Evolutionary conservation across 2,888 invertebrate genomes (phyloP), one percentile per base, ranked within the genome.

Genomic region (Tetramorium bicarinatum): DNA sequence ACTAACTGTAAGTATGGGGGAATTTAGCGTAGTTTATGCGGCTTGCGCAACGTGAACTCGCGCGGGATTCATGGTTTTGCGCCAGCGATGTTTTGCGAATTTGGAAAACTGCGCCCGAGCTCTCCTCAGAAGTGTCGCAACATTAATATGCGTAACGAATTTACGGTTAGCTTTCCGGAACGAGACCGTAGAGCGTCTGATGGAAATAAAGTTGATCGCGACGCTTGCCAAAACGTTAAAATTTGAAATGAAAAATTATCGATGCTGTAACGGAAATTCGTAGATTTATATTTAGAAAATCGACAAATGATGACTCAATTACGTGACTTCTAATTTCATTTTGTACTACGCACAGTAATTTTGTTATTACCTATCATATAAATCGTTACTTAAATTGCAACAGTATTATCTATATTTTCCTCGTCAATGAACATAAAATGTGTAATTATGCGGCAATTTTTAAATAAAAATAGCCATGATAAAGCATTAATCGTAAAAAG

Each of bases 1-100:
- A 91, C 82, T 83, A 82, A 71, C 75, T 83, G 44, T 86, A 88
- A 88, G 87, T 85, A 77, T 80, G 85, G 83, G 79, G 77, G 79
- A 89, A 85, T 87, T 89, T 87, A 85, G 59, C 80, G 87, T 80
- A 83, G 82, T 87, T 88, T 83, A 85, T 84, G 82, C 79, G 74
- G 64, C 59, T 80, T 66, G 72, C 52, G 29, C 52, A 76, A 64
- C n/a, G 38, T 77, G n/a, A 49, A 49, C 61, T 69, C 75, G 18
- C 29, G 29, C 59, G 47, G 74, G 64, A 25, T 56, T 75, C 49
- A 21, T 41, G 18, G n/a, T 47, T 34, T 41, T 67, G 64, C 52
- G 38, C 29, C 54, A 49, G 41, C 52, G 47, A 41, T 41, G 72
- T 69, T 79, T 69, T 72, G 85, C 62, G 54, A 69, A 77, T 85